Conservation (phyloP, 2,888 invertebrate genomes). For the Argynnis bischoffii region DNA sequence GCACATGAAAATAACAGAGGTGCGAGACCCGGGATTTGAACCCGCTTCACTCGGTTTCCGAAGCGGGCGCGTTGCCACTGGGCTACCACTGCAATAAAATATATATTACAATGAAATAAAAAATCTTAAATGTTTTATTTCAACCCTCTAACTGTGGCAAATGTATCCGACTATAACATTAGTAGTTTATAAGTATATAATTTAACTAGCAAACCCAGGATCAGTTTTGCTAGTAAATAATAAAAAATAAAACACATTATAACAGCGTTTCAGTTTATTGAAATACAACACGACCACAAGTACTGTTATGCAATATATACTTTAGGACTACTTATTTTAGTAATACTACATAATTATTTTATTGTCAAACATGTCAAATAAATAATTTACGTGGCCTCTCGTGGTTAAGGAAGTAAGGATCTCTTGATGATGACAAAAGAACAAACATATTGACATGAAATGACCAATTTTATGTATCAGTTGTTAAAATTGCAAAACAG, state of each 20-base stretch:
- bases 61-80: no score
- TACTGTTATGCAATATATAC: constrained; percentile 64
- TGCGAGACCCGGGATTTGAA: no score
- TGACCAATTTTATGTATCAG: constrained; percentile 8
- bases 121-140: no score
- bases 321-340: constrained; percentile 65
- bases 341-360: constrained; percentile 73
- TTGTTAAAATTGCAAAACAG: background rate
- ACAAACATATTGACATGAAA: constrained; percentile 13
- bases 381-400: constrained; percentile 40
- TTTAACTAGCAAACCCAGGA: background rate
- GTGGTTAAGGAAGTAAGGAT: background rate
- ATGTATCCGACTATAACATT: no score
- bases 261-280: constrained; percentile 75
- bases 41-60: no score
- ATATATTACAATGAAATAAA: no score
- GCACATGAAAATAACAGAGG: no score
- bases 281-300: constrained; percentile 77
- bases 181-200: no score
- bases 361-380: constrained; percentile 78
- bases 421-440: background rate
- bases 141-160: no score
- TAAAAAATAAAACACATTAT: constrained; percentile 38
- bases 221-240: background rate
- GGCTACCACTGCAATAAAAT: no score